These are phyloP conservation scores for Clarias laeviceps DNA, from an alignment of 2,797 vertebrate species.

Conservation along the genomic window DNA sequence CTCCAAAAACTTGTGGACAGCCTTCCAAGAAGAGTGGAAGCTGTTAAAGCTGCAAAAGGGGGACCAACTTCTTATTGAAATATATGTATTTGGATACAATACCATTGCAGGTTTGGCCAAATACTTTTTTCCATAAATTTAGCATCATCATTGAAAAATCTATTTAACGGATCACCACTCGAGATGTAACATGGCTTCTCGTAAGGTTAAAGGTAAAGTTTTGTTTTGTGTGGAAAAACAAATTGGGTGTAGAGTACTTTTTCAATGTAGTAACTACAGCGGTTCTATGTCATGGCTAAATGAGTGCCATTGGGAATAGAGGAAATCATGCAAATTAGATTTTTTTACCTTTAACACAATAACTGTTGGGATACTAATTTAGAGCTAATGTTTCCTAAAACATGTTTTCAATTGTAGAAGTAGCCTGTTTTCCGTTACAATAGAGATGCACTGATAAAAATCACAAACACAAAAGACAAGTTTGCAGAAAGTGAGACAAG, in stretches of 20 bases:
- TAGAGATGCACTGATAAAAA: conserved; percentile 10
- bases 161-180: neutral
- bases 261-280: neutral
- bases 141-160: neutral
- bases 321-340: neutral
- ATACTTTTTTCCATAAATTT: neutral
- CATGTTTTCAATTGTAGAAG: neutral
- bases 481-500: conserved; percentile 34
- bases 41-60: no score
- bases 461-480: neutral
- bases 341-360: neutral
- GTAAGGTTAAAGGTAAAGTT: neutral
- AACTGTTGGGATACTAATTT: neutral
- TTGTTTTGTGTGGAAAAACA: neutral
- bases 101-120: no score
- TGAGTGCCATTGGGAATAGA: neutral
- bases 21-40: no score
- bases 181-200: neutral
- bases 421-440: conserved; percentile 4
- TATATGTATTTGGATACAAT: no score
- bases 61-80: no score
- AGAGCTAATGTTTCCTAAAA: neutral
- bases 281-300: neutral
- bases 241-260: neutral
- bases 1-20: no score